Evolutionary conservation across 2,888 invertebrate genomes (phyloP).

Genomic region (Tanypteryx hageni): DNA sequence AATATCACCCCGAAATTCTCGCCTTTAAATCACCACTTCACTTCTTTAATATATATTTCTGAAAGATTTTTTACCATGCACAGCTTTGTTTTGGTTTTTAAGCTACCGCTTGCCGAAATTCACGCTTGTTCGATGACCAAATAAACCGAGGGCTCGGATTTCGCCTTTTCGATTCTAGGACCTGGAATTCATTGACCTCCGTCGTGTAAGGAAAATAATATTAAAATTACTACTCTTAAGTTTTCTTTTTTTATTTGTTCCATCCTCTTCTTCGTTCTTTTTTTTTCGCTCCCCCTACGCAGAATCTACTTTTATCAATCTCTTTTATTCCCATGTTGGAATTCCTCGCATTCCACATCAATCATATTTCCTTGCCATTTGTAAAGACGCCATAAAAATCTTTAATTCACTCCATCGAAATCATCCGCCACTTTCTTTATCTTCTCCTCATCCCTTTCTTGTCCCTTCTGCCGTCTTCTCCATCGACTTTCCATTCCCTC

Average conservation of each 20-base stretch:
- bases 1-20: too few relatives aligned
- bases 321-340: neutral
- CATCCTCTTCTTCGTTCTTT: neutral
- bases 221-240: neutral
- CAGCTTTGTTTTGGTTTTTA: neutral
- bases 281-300: neutral
- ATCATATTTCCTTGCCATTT: neutral
- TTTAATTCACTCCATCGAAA: neutral
- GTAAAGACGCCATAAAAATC: neutral
- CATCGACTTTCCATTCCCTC: neutral
- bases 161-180: neutral
- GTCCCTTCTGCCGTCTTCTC: neutral
- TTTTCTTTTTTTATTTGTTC: neutral
- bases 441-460: neutral
- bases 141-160: neutral
- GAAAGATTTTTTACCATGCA: neutral
- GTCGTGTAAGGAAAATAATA: neutral
- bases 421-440: neutral
- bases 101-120: too few relatives aligned
- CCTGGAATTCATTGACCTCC: neutral
- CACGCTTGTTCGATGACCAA: too few relatives aligned
- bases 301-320: constrained; percentile 8
- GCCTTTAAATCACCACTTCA: neutral
- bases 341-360: neutral
- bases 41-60: neutral